Base-by-base conservation (phyloP, 2,113 vertebrate genomes). In the Alces alces region DNA sequence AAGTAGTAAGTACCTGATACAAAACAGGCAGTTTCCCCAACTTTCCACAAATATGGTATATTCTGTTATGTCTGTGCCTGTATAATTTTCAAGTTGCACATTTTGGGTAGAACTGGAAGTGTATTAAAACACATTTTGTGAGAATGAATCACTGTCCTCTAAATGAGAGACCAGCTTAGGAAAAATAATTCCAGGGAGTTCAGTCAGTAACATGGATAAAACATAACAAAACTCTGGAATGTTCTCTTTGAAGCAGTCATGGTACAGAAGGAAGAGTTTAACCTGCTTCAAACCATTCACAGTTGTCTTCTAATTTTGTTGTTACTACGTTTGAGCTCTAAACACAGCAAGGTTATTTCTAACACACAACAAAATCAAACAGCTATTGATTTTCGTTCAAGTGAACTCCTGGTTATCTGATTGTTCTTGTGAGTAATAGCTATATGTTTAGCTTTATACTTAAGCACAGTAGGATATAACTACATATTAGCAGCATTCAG, bases 351-450 rank as follows among this genome's bases (percentile, higher is more conserved):
- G 54, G 3, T 78, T 86, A 89, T 90, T 61, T 92, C 64, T 93
- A 82, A 95, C 43, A 79, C 7, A 61, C 27, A 95, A 16, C 28
- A 94, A 87, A 87, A 86, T 19, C 28, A 95, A 91, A 54, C 2
- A 90, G 27, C 76, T 94, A 86, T 90, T 96, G 91, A 85, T 95
- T 93, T 96, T 97, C 60, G 95, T 78, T 97, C 89, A 91, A 86
- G 57, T 94, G 82, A 96, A 94, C 91, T 95, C 28, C 76, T 50
- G 14, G 86, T 55, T 89, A n/a, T 93, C 47, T 94, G 33, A 60
- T 57, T 93, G 43, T 93, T 83, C 27, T 86, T 80, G 14, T 76
- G 64, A 93, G 16, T 50, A 80, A 90, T 60, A 70, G 11, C 54
- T 58, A 83, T 84, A 66, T 83, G 12, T 78, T 89, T 96, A 55